phyloP scores from a whole-genome alignment of 92 coral and sea anemone genomes.

The Zoanthus solanderi region DNA sequence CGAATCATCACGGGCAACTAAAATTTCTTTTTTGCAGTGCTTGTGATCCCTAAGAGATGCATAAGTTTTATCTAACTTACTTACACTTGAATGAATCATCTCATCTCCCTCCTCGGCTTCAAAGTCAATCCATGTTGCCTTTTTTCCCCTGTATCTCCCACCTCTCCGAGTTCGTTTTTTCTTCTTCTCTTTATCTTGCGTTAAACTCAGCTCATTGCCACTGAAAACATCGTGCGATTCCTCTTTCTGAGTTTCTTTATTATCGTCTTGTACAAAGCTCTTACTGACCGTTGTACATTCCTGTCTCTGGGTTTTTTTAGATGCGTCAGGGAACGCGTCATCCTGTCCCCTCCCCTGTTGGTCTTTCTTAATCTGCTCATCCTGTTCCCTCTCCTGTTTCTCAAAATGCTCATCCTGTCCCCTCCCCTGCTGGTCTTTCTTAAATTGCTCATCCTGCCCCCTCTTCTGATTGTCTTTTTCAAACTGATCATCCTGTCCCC shows the following conservation, averaged over 20 bases:
- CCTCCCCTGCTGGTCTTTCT: no score
- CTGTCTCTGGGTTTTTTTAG: neutral
- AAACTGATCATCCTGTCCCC: no score
- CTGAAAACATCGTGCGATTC: neutral
- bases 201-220: neutral
- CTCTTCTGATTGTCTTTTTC: no score
- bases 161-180: conserved; percentile 30
- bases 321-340: no score
- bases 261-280: neutral
- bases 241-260: neutral
- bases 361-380: neutral
- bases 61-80: neutral
- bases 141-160: neutral
- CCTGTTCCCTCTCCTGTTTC: no score
- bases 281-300: neutral
- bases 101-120: neutral
- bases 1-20: neutral
- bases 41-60: neutral
- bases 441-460: no score
- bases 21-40: neutral
- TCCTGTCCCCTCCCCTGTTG: neutral
- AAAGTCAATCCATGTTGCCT: neutral
- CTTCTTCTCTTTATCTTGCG: conserved; percentile 21
- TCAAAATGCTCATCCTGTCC: no score
- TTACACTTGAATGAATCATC: neutral